Percentiles rank a stretch among this genome's conserved stretches.
Conservation (phyloP, 2,888 invertebrate genomes). For the Halocaridina rubra region DNA sequence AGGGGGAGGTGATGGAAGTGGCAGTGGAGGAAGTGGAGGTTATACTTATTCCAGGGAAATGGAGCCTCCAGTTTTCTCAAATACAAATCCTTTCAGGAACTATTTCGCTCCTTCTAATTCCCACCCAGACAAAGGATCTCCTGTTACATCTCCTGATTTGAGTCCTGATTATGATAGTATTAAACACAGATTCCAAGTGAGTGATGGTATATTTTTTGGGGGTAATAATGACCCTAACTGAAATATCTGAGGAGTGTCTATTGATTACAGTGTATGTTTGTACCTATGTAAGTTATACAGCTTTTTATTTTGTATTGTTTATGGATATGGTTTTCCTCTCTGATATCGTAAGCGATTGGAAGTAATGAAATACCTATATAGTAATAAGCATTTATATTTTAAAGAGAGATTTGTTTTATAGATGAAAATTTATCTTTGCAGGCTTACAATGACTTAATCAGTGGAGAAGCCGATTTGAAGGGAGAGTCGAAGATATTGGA, state of each 20-base stretch:
- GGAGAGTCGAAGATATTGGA: neutral
- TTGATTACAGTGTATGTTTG: too few relatives aligned
- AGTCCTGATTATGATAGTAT: constrained; percentile 58
- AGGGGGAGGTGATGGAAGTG: constrained; percentile 25
- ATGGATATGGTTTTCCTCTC: too few relatives aligned
- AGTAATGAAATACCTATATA: too few relatives aligned
- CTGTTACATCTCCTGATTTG: constrained; percentile 50
- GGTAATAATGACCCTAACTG: too few relatives aligned
- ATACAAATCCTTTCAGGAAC: constrained; percentile 51
- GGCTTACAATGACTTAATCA: constrained; percentile 53
- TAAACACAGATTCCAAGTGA: constrained; percentile 57
- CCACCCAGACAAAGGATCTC: constrained; percentile 49
- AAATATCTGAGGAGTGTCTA: too few relatives aligned
- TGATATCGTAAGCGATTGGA: too few relatives aligned
- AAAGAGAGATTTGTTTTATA: too few relatives aligned
- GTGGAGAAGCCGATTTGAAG: constrained; percentile 23
- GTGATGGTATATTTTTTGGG: too few relatives aligned
- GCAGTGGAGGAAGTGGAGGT: constrained; percentile 48
- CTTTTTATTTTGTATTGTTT: too few relatives aligned
- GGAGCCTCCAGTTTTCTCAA: constrained; percentile 30
- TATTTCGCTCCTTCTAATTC: constrained; percentile 20
- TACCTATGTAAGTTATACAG: too few relatives aligned
- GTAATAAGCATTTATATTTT: too few relatives aligned
- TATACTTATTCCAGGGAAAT: constrained; percentile 41
- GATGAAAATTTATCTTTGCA: constrained; percentile 13